These are phyloP conservation scores for Pogonomyrmex barbatus DNA, from an alignment of 1,140 invertebrate genomes.

Conservation along the genomic window DNA sequence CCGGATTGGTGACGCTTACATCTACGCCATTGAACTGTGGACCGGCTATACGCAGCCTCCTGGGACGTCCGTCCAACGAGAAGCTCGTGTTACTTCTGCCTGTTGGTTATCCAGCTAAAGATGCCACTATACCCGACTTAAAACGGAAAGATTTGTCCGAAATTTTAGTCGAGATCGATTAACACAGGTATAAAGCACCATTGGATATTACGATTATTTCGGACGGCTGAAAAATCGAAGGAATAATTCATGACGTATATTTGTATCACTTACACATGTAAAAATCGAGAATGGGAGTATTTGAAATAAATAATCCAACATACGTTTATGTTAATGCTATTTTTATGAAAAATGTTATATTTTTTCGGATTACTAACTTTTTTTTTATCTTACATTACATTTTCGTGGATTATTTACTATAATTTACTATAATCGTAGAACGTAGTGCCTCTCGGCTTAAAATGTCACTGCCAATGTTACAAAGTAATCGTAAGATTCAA, in stretches of 20 bases:
- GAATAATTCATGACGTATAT: slow-evolving; percentile 7
- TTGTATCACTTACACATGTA: not conserved
- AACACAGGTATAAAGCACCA: not conserved
- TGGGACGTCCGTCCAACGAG: slow-evolving; percentile 92
- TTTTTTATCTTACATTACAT: slow-evolving; percentile 72
- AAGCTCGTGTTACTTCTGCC: slow-evolving; percentile 93
- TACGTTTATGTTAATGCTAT: slow-evolving; percentile 66
- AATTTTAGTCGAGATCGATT: slow-evolving; percentile 88
- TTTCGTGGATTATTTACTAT: slow-evolving; percentile 67
- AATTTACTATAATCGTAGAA: slow-evolving; percentile 69
- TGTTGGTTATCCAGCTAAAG: slow-evolving; percentile 92
- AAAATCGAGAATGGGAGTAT: slow-evolving; percentile 42
- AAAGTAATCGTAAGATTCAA: slow-evolving; percentile 71
- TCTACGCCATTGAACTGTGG: slow-evolving; percentile 96
- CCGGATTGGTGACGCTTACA: slow-evolving; percentile 93
- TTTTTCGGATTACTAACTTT: slow-evolving; percentile 70
- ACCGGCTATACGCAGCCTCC: slow-evolving; percentile 90
- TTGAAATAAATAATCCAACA: slow-evolving; percentile 65
- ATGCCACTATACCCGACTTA: slow-evolving; percentile 92
- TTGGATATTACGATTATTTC: not conserved
- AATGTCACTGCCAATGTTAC: slow-evolving; percentile 72
- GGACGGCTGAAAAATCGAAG: not conserved
- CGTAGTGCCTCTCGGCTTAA: slow-evolving; percentile 72
- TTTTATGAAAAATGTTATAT: slow-evolving; percentile 74
- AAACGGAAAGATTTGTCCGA: slow-evolving; percentile 91